Evolutionary conservation across 2,113 vertebrate species (phyloP).

Genomic region (Podiceps cristatus): DNA sequence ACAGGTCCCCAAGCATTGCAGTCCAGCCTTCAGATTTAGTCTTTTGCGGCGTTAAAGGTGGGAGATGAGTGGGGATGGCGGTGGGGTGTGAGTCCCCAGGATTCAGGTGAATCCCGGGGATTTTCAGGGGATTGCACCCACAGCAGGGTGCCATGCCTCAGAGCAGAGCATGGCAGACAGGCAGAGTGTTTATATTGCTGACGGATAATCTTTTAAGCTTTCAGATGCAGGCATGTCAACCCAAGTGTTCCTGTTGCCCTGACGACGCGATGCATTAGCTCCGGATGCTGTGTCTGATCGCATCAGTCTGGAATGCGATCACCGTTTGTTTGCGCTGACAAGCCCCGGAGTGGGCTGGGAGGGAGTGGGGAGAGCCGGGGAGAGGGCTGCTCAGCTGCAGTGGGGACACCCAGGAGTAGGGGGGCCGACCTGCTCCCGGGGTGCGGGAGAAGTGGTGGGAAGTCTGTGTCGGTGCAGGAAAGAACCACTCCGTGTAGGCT

Average conservation of each 20-base stretch:
- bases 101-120: not conserved
- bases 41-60: not conserved
- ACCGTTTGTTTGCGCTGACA: not conserved
- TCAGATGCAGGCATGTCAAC: constrained; percentile 3
- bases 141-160: not conserved
- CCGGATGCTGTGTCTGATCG: not conserved
- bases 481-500: accelerated
- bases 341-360: not conserved
- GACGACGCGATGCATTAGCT: constrained; percentile 4
- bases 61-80: not conserved
- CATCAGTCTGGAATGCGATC: constrained; percentile 33
- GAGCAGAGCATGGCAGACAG: not conserved
- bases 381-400: not conserved
- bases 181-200: not conserved
- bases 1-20: not conserved
- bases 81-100: not conserved
- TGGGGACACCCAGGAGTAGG: not conserved
- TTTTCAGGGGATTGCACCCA: not conserved
- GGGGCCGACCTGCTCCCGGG: not conserved
- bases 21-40: not conserved
- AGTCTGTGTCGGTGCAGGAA: not conserved
- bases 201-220: constrained; percentile 10
- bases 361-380: not conserved
- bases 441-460: accelerated
- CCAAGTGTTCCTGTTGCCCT: constrained; percentile 25